Percentiles rank a stretch among this genome's conserved stretches.
Evolutionary conservation across 2,113 vertebrate species (phyloP).

Genomic region (Benitochromis conjunctus): DNA sequence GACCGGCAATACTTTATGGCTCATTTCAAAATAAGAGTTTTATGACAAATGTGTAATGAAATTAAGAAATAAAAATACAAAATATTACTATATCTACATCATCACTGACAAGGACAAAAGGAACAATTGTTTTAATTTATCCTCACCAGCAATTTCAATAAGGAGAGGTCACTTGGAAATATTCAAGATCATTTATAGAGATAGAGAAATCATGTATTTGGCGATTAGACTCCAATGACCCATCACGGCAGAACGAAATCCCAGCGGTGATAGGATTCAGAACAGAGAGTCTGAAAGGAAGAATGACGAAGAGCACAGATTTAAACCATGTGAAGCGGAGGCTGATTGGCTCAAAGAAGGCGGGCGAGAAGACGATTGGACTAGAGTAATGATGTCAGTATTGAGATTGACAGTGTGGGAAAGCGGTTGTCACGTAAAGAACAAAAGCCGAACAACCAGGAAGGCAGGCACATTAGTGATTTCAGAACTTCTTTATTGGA

Average conservation of each 20-base stretch:
- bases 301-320: neutral
- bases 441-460: neutral
- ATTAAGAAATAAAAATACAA: neutral
- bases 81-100: neutral
- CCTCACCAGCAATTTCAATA: neutral
- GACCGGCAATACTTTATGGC: neutral
- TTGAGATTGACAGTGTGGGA: neutral
- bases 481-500: too few species aligned
- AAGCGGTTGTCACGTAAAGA: neutral
- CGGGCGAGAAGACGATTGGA: neutral
- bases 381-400: neutral
- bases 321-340: neutral
- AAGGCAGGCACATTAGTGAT: neutral
- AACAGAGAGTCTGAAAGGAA: neutral
- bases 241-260: neutral
- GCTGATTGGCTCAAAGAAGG: neutral
- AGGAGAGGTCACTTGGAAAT: neutral
- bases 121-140: neutral
- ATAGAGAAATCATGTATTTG: neutral
- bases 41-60: neutral
- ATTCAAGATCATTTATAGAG: neutral
- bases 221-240: neutral
- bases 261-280: neutral
- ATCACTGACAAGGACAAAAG: neutral
- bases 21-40: neutral